phyloP scores from a whole-genome alignment of 2,888 invertebrate genomes.

The Sinelater perroti region DNA sequence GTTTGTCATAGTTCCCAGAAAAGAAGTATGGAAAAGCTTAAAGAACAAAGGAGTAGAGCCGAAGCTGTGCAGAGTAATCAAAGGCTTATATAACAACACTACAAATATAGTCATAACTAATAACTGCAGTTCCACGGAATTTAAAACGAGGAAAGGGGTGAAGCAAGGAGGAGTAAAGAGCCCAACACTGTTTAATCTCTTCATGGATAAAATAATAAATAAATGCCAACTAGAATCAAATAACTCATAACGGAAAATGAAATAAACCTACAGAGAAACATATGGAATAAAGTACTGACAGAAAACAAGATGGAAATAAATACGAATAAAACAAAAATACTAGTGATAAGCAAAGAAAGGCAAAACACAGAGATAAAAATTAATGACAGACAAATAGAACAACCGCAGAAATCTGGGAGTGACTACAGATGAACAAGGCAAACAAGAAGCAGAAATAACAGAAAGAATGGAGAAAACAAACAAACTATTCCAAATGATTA shows the following conservation, averaged over 20 bases:
- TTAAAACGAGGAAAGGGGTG: slow-evolving; percentile 7
- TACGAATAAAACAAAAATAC: slow-evolving; percentile 25
- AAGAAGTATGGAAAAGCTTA: slow-evolving; percentile 30
- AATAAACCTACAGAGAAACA: slow-evolving; percentile 24
- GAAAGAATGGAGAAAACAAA: slow-evolving; percentile 23
- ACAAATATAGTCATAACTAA: not conserved
- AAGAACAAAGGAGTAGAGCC: slow-evolving; percentile 19
- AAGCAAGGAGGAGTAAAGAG: slow-evolving; percentile 23
- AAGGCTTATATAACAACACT: slow-evolving; percentile 15
- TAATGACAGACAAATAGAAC: slow-evolving; percentile 16
- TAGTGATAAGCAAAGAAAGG: slow-evolving; percentile 16
- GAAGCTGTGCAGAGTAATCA: slow-evolving; percentile 23
- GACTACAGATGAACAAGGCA: slow-evolving; percentile 15
- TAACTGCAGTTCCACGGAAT: slow-evolving; percentile 1
- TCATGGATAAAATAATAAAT: slow-evolving; percentile 20
- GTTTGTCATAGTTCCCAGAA: slow-evolving; percentile 32
- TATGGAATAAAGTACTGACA: slow-evolving; percentile 23
- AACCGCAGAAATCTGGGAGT: slow-evolving; percentile 18
- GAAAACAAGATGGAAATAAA: slow-evolving; percentile 23
- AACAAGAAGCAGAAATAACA: slow-evolving; percentile 18
- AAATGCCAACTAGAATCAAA: not conserved
- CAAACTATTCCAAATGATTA: slow-evolving; percentile 21
- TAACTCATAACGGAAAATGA: slow-evolving; percentile 18
- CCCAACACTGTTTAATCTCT: too few species aligned
- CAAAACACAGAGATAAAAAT: slow-evolving; percentile 21